Base-by-base conservation (phyloP, 2,888 invertebrate genomes). In the Germaria angustata region DNA sequence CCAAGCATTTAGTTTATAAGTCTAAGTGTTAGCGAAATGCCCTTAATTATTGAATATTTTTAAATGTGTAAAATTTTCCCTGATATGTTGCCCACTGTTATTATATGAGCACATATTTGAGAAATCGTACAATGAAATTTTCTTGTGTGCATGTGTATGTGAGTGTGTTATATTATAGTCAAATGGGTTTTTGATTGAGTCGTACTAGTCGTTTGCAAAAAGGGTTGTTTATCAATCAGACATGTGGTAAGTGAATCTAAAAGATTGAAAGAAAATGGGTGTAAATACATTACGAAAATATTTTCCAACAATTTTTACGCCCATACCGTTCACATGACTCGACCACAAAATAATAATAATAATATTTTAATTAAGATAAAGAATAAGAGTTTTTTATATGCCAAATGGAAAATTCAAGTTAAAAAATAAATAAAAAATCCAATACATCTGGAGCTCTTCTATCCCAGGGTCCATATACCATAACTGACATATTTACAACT, bases 131-230 rank as follows among this genome's bases (percentile, higher is more conserved):
- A n/a, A n/a, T 39, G 39, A n/a, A n/a, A 41, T 41, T 15, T 41
- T 6, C 7, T 6, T 4, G 15, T 1, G 6, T 4, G n/a, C 5
- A 4, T 41, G n/a, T n/a, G n/a, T 49, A 4, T 49, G 49, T 22
- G 22, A 24, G 20, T 49, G 24, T 66, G n/a, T n/a, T 51, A 34
- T 24, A 44, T 41, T 2, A 41, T 72, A 51, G 41, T 46, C 20
- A 63, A 80, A 80, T 80, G 73, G 61, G 20, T 68, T 80, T 80
- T 53, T 68, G 66, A 80, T 80, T 73, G 68, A 73, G 53, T 73
- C 24, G n/a, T 44, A 73, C 44, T 28, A 44, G 17, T 59, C 34
- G 22, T 57, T 68, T 61, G 57, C 32, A 57, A 36, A 32, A 46
- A 59, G 51, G 80, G 66, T 61, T 73, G 65, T 63, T 73, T 61